A percentile compares a stretch with the other conserved stretches of the same genome.
phyloP scores from a whole-genome alignment of 2,888 invertebrate species.

The Hipparchia sbordonii region DNA sequence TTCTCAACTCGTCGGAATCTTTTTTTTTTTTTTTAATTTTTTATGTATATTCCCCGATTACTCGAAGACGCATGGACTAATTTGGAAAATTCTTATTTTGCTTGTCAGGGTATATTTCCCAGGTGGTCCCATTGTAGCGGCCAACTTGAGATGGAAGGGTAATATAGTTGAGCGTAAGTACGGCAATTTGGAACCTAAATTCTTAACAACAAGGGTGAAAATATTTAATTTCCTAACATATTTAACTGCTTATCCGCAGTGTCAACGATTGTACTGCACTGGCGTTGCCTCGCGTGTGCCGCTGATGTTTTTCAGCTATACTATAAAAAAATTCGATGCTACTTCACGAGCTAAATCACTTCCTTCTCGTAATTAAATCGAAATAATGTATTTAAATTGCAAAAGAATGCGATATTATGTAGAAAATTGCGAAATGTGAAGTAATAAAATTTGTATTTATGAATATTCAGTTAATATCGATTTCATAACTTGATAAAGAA shows the following conservation, averaged over 20 bases:
- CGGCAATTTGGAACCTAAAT: no score
- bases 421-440: conserved; percentile 13
- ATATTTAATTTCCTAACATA: no score
- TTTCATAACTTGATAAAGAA: background rate
- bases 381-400: conserved; percentile 21
- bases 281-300: conserved; percentile 17
- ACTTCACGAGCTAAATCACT: conserved; percentile 23
- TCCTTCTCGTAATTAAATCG: conserved; percentile 30
- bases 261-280: background rate
- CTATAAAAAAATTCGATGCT: conserved; percentile 26
- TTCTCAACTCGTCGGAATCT: no score
- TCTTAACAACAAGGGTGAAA: no score
- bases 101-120: no score
- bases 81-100: no score
- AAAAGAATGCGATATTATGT: conserved; percentile 17
- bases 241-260: background rate
- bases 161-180: background rate
- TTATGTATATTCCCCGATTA: no score
- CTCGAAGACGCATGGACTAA: no score
- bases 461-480: conserved; percentile 3
- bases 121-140: no score
- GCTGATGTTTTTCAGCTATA: conserved; percentile 19
- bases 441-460: conserved; percentile 11
- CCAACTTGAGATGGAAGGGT: no score
- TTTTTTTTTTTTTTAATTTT: no score